Evolutionary conservation across 1,140 invertebrate species (phyloP).

Genomic region (Solenopsis invicta): DNA sequence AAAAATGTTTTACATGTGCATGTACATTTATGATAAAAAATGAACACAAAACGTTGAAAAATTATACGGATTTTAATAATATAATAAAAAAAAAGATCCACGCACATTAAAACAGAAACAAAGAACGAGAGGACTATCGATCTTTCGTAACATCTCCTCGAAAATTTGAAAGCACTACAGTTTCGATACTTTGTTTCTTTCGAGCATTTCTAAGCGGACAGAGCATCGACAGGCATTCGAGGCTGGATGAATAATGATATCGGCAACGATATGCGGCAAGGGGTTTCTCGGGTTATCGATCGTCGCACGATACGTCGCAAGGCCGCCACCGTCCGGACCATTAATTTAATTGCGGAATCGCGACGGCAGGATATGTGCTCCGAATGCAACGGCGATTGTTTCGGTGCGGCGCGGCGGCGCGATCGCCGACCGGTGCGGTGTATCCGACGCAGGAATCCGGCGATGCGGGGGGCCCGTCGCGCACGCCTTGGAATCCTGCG

Average conservation of each 20-base stretch:
- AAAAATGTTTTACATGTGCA: not conserved
- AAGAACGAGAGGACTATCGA: not conserved
- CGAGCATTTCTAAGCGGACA: not conserved
- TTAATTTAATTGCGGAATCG: constrained; percentile 68
- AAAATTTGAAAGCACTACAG: not conserved
- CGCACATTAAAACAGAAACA: not conserved
- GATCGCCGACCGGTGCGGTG: not conserved
- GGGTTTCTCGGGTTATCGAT: constrained; percentile 38
- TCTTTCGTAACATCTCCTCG: not conserved
- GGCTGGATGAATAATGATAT: constrained; percentile 42
- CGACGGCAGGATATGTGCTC: constrained; percentile 44
- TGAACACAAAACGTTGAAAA: not conserved
- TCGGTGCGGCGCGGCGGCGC: constrained; percentile 47
- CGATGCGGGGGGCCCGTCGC: constrained; percentile 59
- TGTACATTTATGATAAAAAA: not conserved
- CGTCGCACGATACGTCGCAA: constrained; percentile 10
- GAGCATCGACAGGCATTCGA: constrained; percentile 13
- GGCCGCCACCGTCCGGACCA: constrained; percentile 39
- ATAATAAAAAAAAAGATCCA: not conserved
- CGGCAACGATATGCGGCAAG: constrained; percentile 20
- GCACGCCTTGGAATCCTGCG: constrained; percentile 68
- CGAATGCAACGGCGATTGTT: constrained; percentile 63
- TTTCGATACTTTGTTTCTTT: constrained; percentile 12
- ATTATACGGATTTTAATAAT: not conserved
- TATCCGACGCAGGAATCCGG: constrained; percentile 54